These are phyloP conservation scores for Trichopria drosophilae DNA, from an alignment of 2,888 invertebrate species.

Conservation along the genomic window DNA sequence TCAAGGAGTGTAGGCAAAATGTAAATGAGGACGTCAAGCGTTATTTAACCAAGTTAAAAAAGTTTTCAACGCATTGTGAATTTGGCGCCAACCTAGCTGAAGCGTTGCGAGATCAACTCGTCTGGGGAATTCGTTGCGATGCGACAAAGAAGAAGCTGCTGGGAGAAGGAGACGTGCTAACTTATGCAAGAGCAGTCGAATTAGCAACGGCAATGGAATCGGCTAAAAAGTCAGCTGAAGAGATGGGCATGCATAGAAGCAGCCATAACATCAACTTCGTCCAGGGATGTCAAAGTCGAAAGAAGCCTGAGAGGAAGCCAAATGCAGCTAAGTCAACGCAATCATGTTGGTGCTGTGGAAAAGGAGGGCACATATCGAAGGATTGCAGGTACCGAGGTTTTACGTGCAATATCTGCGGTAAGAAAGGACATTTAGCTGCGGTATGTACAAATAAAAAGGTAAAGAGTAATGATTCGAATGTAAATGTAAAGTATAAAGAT, in stretches of 20 bases:
- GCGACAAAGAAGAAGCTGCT: background rate
- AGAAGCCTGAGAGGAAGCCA: no score
- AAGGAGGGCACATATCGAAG: background rate
- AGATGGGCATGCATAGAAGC: background rate
- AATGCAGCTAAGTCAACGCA: no score
- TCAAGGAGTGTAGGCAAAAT: background rate
- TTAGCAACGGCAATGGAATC: background rate
- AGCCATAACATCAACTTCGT: no score
- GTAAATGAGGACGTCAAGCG: background rate
- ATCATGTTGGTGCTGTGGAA: no score
- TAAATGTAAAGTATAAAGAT: no score
- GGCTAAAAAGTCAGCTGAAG: background rate
- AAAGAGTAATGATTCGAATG: no score
- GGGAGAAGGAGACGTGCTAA: constrained; percentile 4
- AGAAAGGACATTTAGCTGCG: background rate
- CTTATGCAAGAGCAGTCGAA: constrained; percentile 1
- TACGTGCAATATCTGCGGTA: background rate
- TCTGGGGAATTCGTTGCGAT: constrained; percentile 1
- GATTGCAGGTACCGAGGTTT: no score
- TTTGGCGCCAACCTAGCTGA: no score
- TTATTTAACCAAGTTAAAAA: background rate
- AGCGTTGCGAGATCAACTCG: constrained; percentile 9
- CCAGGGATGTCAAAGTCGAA: no score
- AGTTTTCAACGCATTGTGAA: no score
- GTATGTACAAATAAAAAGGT: no score